phyloP scores from a whole-genome alignment of 2,888 invertebrate genomes.

The Mamestra brassicae region DNA sequence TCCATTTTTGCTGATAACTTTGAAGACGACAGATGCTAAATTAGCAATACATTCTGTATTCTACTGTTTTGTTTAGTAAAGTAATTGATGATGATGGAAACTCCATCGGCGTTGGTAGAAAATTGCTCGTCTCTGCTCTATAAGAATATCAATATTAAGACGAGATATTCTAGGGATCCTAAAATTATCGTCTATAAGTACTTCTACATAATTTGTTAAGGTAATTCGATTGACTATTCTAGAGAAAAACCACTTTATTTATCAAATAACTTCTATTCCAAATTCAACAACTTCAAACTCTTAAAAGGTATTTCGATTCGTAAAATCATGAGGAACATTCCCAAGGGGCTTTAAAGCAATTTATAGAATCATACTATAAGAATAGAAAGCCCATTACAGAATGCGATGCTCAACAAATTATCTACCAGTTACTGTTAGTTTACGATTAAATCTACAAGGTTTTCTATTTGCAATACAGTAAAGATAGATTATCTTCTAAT shows the following conservation, averaged over 20 bases:
- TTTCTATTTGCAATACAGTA: slow-evolving; percentile 71
- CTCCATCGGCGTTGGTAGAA: not conserved
- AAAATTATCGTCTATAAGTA: no score
- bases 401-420: slow-evolving; percentile 61
- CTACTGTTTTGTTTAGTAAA: not conserved
- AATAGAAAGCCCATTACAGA: slow-evolving; percentile 50
- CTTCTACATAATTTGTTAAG: not conserved
- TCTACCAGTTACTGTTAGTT: slow-evolving; percentile 65
- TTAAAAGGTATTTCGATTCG: not conserved
- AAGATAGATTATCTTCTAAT: slow-evolving; percentile 75
- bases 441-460: slow-evolving; percentile 69
- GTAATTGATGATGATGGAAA: slow-evolving; percentile 1
- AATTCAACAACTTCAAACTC: not conserved
- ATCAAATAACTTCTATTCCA: not conserved
- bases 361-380: slow-evolving; percentile 10
- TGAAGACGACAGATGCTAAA: slow-evolving; percentile 25
- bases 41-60: slow-evolving; percentile 30
- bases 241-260: not conserved
- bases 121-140: no score
- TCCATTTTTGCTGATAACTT: slow-evolving; percentile 60
- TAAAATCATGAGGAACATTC: slow-evolving; percentile 8
- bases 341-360: slow-evolving; percentile 17
- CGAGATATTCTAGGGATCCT: no score
- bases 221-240: not conserved
- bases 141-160: no score